Conservation (phyloP, 2,888 invertebrate species). For the Tinea semifulvella region DNA sequence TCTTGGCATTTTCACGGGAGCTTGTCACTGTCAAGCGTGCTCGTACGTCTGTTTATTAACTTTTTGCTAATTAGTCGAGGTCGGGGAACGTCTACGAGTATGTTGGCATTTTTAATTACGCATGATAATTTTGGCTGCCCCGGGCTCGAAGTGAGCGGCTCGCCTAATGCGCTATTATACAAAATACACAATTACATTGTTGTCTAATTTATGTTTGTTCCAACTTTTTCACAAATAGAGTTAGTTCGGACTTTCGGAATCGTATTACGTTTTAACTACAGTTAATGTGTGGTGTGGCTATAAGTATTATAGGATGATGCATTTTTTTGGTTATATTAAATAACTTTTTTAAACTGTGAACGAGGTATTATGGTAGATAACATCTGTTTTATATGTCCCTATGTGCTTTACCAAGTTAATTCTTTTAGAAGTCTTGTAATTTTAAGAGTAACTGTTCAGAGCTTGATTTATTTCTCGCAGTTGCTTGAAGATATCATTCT, state of each 20-base stretch:
- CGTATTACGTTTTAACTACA: neutral
- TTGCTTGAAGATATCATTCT: too few relatives aligned
- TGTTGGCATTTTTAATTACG: constrained; percentile 65
- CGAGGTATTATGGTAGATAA: too few relatives aligned
- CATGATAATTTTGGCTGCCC: constrained; percentile 40
- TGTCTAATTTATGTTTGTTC: constrained; percentile 13
- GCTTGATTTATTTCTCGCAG: too few relatives aligned
- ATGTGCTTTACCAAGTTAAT: neutral
- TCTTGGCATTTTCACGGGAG: constrained; percentile 62
- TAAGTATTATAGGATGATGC: too few relatives aligned
- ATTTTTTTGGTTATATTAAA: too few relatives aligned
- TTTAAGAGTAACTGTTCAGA: too few relatives aligned
- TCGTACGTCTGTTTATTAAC: constrained; percentile 61
- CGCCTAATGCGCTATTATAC: constrained; percentile 12
- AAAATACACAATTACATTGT: constrained; percentile 12
- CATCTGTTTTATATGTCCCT: neutral
- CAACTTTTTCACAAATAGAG: constrained; percentile 11
- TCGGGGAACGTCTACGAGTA: constrained; percentile 50
- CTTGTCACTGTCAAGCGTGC: constrained; percentile 58
- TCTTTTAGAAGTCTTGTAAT: too few relatives aligned
- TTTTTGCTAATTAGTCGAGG: constrained; percentile 65
- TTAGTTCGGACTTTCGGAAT: constrained; percentile 2
- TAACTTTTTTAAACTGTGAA: too few relatives aligned
- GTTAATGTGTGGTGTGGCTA: neutral
- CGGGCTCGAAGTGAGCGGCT: constrained; percentile 27